These are phyloP conservation scores for Rhopalosiphum nymphaeae DNA, from an alignment of 2,888 invertebrate genomes.

Conservation along the genomic window DNA sequence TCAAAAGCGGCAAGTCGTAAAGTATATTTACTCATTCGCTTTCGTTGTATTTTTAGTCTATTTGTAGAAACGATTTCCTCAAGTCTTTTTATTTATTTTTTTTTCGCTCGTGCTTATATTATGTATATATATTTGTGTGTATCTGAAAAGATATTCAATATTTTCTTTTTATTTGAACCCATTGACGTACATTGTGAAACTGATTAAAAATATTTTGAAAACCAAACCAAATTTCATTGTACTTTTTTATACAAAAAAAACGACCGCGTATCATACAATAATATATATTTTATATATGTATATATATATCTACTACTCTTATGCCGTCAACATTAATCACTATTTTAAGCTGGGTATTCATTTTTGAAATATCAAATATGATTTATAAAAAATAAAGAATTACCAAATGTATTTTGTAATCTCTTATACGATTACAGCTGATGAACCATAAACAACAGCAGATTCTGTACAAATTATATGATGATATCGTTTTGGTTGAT, in stretches of 20 bases:
- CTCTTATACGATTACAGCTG: not conserved
- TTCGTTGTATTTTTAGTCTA: constrained; percentile 49
- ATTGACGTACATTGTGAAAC: not conserved
- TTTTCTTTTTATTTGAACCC: constrained; percentile 41
- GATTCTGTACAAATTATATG: not conserved
- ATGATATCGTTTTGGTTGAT: constrained; percentile 1
- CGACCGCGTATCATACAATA: not conserved
- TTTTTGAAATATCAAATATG: not conserved
- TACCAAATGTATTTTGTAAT: not conserved
- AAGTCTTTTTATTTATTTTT: constrained; percentile 3
- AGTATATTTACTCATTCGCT: constrained; percentile 52
- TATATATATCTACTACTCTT: not conserved
- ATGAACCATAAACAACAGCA: not conserved
- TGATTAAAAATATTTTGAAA: constrained; percentile 44
- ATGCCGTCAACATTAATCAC: not conserved
- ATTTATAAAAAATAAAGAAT: not conserved
- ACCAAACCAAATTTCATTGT: not conserved
- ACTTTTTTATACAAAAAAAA: not conserved
- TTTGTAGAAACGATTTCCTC: constrained; percentile 57
- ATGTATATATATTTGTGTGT: not conserved
- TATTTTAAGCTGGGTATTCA: not conserved
- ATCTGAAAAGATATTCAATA: constrained; percentile 41
- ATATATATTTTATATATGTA: not conserved
- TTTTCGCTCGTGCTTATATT: no score
- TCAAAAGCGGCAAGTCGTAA: constrained; percentile 42